phyloP scores from a whole-genome alignment of 2,113 vertebrate species.

The Notechis scutatus region DNA sequence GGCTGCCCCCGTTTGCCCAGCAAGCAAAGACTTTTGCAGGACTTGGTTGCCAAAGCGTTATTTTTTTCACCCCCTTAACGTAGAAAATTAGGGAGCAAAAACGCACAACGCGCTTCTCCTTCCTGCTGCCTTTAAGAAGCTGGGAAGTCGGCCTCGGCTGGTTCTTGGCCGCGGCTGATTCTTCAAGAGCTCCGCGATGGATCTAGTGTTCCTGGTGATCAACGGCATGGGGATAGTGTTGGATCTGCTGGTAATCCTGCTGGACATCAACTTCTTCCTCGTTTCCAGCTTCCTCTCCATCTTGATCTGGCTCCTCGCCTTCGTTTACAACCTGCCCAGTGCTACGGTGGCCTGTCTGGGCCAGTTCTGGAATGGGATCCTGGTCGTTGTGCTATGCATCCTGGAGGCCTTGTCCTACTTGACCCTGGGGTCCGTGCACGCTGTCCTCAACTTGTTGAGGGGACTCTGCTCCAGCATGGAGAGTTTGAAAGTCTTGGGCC shows the following conservation, averaged over 20 bases:
- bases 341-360: slow-evolving; percentile 62
- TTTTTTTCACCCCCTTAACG: neutral
- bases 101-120: no score
- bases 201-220: slow-evolving; percentile 76
- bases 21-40: neutral
- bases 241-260: slow-evolving; percentile 76
- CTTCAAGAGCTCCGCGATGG: slow-evolving; percentile 67
- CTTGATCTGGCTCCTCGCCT: slow-evolving; percentile 70
- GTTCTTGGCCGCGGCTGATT: neutral
- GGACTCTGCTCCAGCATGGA: slow-evolving; percentile 76
- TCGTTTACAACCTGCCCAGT: slow-evolving; percentile 75
- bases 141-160: neutral
- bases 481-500: slow-evolving; percentile 84
- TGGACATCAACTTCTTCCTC: slow-evolving; percentile 88
- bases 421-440: slow-evolving; percentile 54
- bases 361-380: slow-evolving; percentile 73
- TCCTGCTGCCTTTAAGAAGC: neutral
- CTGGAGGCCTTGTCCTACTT: slow-evolving; percentile 61
- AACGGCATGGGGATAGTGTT: slow-evolving; percentile 75
- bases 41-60: neutral
- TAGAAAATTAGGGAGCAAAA: neutral
- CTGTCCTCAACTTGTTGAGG: slow-evolving; percentile 63
- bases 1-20: neutral
- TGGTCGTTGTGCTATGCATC: slow-evolving; percentile 62
- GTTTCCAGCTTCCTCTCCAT: slow-evolving; percentile 80